Base-by-base conservation (phyloP, 2,888 invertebrate genomes). In the Pyrgus malvae region DNA sequence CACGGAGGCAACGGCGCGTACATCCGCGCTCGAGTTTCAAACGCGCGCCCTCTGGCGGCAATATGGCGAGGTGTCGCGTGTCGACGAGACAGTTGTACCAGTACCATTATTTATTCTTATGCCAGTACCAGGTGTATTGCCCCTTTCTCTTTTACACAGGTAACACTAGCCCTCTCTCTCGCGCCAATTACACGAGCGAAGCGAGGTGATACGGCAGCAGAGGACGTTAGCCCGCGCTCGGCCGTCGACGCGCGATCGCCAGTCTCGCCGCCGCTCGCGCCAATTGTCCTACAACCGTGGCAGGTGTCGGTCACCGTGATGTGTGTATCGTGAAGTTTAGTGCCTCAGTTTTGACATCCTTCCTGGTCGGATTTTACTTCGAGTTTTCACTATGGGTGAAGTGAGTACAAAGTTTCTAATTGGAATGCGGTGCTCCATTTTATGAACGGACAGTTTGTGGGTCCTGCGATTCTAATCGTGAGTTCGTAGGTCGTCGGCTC, bases 401-500 rank as follows among this genome's bases (percentile, higher is more conserved):
- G 89, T 90, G 73, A 90, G 89, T 89, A 82, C 60, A 62, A 25
- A 42, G 60, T 63, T 61, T 67, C 58, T 35, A 16, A 44, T 23
- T 55, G 74, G 77, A 78, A 80, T 78, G 77, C 77, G 74, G 67
- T 78, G 80, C 72, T 81, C 81, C 67, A 80, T 76, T 82, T 80
- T 64, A 37, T 65, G 67, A 70, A 69, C 68, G 70, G 67, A 57
- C 66, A 69, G 57, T 58, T 64, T 60, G 68, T 70, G 70, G 70
- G 70, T 74, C 72, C 78, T 75, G 71, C 66, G 76, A 73, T 77
- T 67, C 72, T 71, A 70, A 76, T 76, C 78, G 73, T 64, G 68
- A 60, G 83, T 81, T 82, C 84, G 82, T 80, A 83, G 86, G 84
- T 83, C 86, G 81, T 73, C 82, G 82, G 78, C 81, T 76, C 73